Base-by-base conservation (phyloP, 2,797 vertebrate genomes). In the Spinus olivaceus region DNA sequence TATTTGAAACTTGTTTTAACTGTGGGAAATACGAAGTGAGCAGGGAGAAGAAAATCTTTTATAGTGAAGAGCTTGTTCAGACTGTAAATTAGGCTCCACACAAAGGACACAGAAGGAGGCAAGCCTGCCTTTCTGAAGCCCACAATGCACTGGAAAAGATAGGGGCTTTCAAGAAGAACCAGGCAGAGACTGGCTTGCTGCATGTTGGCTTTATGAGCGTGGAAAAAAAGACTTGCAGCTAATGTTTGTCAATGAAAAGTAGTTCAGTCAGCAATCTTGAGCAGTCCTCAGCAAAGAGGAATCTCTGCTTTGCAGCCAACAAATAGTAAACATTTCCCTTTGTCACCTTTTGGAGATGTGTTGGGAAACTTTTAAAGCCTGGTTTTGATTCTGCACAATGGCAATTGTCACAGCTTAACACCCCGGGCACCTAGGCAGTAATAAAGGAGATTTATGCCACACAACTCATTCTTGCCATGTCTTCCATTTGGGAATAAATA, bases 21-120 rank as follows among this genome's bases (percentile, higher is more conserved):
- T 98, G 97, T 98, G 98, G 97, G 98, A 98, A 98, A 97, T 97
- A 96, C 96, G 97, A 97, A 97, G 95, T 96, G 94, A 97, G 92
- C 74, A 49, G 89, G 93, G 94, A 97, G 90, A 97, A 96, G 93
- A 94, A 96, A 95, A 96, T 95, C 96, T 96, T 97, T 96, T 97
- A 92, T 95, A 91, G 88, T 6, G 16, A 93, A 79, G 47, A 4
- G 15, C 95, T 97, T 95, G 97, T 96, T 96, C 81, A 6, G 97
- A 97, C 97, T 98, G 19, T 96, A 95, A 98, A 98, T 98, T 96
- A 97, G 96, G 72, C 74, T 69, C 11, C 30, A 39, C 81, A 97
- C 96, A 97, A 97, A 95, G 90, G 89, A 44, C 89, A 41, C 94
- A 96, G 90, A 96, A 97, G 89, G 88, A 96, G 93, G 94, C 95